A percentile compares a stretch with the other conserved stretches of the same genome.
phyloP scores from a whole-genome alignment of 2,797 vertebrate genomes.

The Siniperca obscura region DNA sequence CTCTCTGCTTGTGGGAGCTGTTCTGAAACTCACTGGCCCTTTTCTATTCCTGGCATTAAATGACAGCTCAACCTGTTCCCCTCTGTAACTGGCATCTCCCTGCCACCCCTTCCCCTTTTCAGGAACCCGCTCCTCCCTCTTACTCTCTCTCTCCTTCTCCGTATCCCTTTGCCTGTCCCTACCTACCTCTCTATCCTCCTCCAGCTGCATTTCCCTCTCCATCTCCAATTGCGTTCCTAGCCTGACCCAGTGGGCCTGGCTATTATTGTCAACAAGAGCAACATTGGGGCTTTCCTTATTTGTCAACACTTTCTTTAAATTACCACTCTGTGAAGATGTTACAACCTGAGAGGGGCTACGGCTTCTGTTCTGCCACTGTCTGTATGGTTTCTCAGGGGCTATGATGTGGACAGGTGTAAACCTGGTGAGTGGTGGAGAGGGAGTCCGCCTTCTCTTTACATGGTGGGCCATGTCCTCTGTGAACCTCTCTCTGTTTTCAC shows the following conservation, averaged over 20 bases:
- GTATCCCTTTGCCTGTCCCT: conserved; percentile 65
- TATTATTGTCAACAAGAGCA: conserved; percentile 75
- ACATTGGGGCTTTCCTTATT: conserved; percentile 78
- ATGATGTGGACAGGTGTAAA: conserved; percentile 83
- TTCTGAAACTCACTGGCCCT: conserved; percentile 81
- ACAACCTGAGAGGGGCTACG: conserved; percentile 62
- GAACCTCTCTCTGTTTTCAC: conserved; percentile 59
- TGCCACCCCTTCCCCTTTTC: conserved; percentile 80
- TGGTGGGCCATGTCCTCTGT: conserved; percentile 71
- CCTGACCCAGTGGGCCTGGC: conserved; percentile 75
- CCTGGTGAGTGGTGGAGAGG: conserved; percentile 81
- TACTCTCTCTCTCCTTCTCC: conserved; percentile 73
- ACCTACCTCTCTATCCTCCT: conserved; percentile 62
- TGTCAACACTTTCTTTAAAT: conserved; percentile 73
- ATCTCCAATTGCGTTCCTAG: conserved; percentile 73
- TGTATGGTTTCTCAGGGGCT: conserved; percentile 79
- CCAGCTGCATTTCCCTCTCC: conserved; percentile 73
- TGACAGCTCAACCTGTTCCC: conserved; percentile 93
- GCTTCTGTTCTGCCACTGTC: conserved; percentile 75
- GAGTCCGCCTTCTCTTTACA: conserved; percentile 71
- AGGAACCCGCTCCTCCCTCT: conserved; percentile 77
- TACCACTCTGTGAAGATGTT: conserved; percentile 63
- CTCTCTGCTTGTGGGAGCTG: conserved; percentile 85
- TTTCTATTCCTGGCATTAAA: conserved; percentile 91
- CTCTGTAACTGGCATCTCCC: conserved; percentile 83